Evolutionary conservation across 2,797 vertebrate genomes (phyloP).

Genomic region (Anabas testudineus): DNA sequence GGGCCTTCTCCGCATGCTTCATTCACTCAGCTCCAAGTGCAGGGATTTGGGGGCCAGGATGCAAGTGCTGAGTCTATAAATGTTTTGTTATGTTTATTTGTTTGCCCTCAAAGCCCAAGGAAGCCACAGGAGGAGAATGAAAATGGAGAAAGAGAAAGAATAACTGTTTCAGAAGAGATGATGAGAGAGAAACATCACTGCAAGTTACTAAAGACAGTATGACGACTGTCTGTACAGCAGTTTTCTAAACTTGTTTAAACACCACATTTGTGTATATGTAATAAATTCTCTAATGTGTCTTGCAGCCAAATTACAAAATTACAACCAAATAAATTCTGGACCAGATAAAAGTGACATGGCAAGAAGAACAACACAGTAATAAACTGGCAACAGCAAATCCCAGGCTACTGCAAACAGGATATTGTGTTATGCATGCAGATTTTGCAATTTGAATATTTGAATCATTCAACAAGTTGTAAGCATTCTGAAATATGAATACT

Average conservation of each 20-base stretch:
- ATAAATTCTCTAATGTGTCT: slow-evolving; percentile 21
- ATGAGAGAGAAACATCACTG: slow-evolving; percentile 55
- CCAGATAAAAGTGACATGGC: slow-evolving; percentile 2
- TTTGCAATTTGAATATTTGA: not conserved
- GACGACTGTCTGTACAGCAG: slow-evolving; percentile 37
- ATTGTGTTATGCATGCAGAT: slow-evolving; percentile 6
- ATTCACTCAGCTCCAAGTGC: slow-evolving; percentile 71
- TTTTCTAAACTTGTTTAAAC: slow-evolving; percentile 50
- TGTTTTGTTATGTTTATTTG: slow-evolving; percentile 83
- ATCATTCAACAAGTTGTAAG: not conserved
- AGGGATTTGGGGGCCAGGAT: slow-evolving; percentile 73
- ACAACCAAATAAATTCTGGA: slow-evolving; percentile 11
- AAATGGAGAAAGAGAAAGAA: slow-evolving; percentile 60
- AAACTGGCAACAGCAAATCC: slow-evolving; percentile 14
- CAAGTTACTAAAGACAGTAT: slow-evolving; percentile 45
- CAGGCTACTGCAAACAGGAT: slow-evolving; percentile 8
- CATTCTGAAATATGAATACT: not conserved
- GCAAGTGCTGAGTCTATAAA: slow-evolving; percentile 77
- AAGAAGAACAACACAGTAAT: slow-evolving; percentile 4
- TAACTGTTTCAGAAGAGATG: slow-evolving; percentile 42
- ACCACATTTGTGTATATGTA: slow-evolving; percentile 25
- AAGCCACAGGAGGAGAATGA: slow-evolving; percentile 70
- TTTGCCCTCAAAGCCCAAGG: slow-evolving; percentile 75
- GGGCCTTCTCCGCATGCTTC: slow-evolving; percentile 76
- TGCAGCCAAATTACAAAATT: slow-evolving; percentile 33